Percentiles rank a stretch among this genome's conserved stretches.
phyloP scores from a whole-genome alignment of 92 coral and sea anemone species.

The Zoanthus solanderi region DNA sequence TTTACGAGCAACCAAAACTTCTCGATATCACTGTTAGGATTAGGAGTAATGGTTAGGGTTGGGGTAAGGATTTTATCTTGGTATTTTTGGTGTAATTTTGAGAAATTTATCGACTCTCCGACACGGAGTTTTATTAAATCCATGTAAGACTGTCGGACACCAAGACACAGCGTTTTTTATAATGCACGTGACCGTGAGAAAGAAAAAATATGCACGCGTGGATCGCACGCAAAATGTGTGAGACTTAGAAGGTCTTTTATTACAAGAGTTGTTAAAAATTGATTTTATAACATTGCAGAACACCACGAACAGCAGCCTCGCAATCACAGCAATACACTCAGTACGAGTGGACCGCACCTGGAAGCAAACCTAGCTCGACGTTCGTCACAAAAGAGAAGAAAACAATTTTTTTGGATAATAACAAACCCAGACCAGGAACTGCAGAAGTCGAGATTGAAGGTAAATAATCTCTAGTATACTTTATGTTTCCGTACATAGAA shows the following conservation, averaged over 20 bases:
- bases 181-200: no score
- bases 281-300: slow-evolving; percentile 52
- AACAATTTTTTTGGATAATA: slow-evolving; percentile 62
- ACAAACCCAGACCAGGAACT: slow-evolving; percentile 94
- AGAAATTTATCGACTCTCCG: no score
- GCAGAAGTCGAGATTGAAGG: slow-evolving; percentile 99
- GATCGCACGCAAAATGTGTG: neutral
- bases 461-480: neutral
- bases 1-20: no score
- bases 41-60: no score
- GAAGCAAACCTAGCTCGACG: slow-evolving; percentile 93
- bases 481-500: neutral
- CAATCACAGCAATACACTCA: slow-evolving; percentile 78
- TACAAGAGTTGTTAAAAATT: neutral
- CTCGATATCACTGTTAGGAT: no score
- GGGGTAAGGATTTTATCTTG: no score
- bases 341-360: slow-evolving; percentile 91
- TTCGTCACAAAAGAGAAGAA: slow-evolving; percentile 85
- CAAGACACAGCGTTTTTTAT: no score
- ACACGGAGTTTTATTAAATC: no score
- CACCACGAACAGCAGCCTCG: slow-evolving; percentile 77
- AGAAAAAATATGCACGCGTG: no score
- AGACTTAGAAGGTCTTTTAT: no score
- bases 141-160: no score
- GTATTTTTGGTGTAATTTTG: no score